A percentile compares a stretch with the other conserved stretches of the same genome.
These are phyloP conservation scores for Axis porcinus DNA, from an alignment of 2,113 vertebrate species.

Conservation along the genomic window DNA sequence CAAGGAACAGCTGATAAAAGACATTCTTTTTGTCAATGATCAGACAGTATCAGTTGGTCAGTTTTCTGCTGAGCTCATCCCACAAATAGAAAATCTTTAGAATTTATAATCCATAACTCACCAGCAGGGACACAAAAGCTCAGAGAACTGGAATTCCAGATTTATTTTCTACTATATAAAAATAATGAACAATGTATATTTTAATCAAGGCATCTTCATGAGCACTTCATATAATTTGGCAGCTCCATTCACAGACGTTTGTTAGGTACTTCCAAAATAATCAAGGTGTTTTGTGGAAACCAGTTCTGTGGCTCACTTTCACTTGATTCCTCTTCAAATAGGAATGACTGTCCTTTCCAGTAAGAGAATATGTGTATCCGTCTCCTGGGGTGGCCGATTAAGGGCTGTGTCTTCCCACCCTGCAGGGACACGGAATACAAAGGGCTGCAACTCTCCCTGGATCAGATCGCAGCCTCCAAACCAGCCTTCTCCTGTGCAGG, in stretches of 20 bases:
- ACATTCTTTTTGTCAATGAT: not conserved
- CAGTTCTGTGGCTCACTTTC: not conserved
- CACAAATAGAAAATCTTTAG: not conserved
- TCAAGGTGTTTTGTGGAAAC: not conserved
- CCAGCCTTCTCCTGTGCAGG: conserved; percentile 88
- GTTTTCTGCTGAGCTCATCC: not conserved
- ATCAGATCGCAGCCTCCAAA: conserved; percentile 93
- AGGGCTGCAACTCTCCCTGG: conserved; percentile 95
- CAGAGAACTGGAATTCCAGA: not conserved
- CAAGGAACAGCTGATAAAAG: not conserved
- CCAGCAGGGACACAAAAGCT: not conserved
- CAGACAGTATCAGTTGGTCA: not conserved
- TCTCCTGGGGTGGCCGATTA: conserved; percentile 57
- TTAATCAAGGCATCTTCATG: not conserved
- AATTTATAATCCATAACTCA: conserved; percentile 4
- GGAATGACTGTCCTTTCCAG: not conserved
- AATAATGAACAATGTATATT: not conserved
- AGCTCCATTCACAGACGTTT: not conserved
- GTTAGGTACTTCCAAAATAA: not conserved
- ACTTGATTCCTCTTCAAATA: not conserved
- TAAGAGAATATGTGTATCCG: conserved; percentile 43
- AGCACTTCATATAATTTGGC: not conserved
- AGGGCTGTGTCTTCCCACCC: conserved; percentile 71
- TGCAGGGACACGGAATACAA: conserved; percentile 97
- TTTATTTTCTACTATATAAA: conserved; percentile 15